A percentile compares a stretch with the other conserved stretches of the same genome.
Conservation (phyloP, 2,797 vertebrate species). For the Lemur catta region DNA sequence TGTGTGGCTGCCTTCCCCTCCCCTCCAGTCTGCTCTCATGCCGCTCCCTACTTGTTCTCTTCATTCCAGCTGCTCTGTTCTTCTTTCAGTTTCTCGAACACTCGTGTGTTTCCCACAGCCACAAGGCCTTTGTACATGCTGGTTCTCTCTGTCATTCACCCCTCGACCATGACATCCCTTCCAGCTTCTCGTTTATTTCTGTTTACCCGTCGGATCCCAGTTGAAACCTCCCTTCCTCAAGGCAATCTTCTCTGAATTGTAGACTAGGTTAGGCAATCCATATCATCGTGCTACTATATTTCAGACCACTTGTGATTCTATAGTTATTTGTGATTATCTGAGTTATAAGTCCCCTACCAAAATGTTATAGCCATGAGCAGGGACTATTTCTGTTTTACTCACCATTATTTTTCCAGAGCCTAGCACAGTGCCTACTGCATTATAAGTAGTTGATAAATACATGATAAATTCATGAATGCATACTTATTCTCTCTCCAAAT, state of each 20-base stretch:
- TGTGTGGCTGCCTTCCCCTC: rapidly evolving
- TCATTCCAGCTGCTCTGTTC: background rate
- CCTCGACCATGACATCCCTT: background rate
- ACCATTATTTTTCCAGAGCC: background rate
- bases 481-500: background rate
- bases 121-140: background rate
- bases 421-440: background rate
- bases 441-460: background rate
- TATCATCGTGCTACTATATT: background rate
- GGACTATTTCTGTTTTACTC: background rate
- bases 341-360: background rate
- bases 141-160: background rate
- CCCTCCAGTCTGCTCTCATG: background rate
- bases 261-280: background rate
- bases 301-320: background rate
- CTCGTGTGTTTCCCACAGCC: background rate
- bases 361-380: background rate
- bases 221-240: background rate
- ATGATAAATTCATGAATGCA: background rate
- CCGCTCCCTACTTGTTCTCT: background rate
- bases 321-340: background rate
- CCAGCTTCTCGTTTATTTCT: background rate
- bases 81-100: background rate
- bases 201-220: background rate
- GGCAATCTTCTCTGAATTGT: background rate